Percentiles rank a stretch among this genome's conserved stretches.
Conservation (phyloP, 2,888 invertebrate genomes). For the Kryphioiulus occultus region DNA sequence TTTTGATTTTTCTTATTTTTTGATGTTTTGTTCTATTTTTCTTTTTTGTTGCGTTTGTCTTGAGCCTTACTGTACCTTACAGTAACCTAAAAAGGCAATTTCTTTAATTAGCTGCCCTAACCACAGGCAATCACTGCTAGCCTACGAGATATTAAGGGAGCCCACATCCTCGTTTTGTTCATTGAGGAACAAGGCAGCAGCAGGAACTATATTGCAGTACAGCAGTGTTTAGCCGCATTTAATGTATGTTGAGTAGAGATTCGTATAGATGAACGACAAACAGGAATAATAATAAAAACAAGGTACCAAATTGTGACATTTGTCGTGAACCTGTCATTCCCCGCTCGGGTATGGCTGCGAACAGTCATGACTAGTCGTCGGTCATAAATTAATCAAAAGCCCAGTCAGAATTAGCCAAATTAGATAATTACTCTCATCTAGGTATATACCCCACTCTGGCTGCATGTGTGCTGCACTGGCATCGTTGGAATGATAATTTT, state of each 20-base stretch:
- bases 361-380: background rate
- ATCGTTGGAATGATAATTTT: conserved; percentile 38
- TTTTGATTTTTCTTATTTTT: no score
- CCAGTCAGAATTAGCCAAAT: conserved; percentile 39
- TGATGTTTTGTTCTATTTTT: no score
- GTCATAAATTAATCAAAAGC: conserved; percentile 41
- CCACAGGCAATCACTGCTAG: no score
- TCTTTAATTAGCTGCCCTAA: no score
- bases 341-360: background rate
- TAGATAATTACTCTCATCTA: conserved; percentile 43
- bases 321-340: background rate
- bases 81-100: no score
- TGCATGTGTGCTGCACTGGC: background rate
- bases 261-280: background rate
- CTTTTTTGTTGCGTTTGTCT: no score
- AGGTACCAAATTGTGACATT: background rate
- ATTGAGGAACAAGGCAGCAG: no score
- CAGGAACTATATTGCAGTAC: no score
- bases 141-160: no score
- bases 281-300: background rate
- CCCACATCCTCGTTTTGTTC: no score
- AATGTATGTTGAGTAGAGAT: background rate
- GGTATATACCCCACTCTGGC: background rate
- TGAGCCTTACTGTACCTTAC: no score
- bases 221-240: background rate